Evolutionary conservation across 2,888 invertebrate genomes (phyloP).

Genomic region (Gonocerus acuteangulatus): DNA sequence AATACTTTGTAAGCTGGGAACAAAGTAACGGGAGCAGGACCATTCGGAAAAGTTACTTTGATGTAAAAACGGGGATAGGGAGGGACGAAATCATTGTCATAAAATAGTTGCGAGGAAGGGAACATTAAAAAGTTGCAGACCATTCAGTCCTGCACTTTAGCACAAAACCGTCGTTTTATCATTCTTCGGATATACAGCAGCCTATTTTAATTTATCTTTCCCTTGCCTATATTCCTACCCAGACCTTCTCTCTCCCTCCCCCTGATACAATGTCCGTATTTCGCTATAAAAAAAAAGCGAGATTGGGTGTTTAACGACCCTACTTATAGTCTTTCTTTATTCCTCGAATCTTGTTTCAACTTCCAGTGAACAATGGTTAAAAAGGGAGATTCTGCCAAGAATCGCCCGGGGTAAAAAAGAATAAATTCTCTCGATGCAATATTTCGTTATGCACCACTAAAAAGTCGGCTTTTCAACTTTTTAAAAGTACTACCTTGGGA

Average conservation of each 20-base stretch:
- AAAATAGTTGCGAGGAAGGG: conserved; percentile 11
- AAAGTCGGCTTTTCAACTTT: background rate
- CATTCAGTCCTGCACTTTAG: no score
- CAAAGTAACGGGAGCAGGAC: conserved; percentile 10
- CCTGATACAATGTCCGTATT: conserved; percentile 18
- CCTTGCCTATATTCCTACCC: conserved; percentile 20
- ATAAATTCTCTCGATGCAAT: conserved; percentile 4
- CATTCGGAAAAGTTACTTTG: conserved; percentile 22
- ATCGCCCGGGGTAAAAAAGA: background rate
- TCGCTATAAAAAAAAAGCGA: conserved; percentile 25
- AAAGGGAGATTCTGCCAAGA: background rate
- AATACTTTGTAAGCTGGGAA: conserved; percentile 8
- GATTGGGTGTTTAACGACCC: conserved; percentile 24
- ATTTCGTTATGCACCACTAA: background rate
- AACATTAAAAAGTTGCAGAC: background rate
- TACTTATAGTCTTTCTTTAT: conserved; percentile 15
- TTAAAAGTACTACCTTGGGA: background rate
- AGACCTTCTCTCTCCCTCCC: background rate
- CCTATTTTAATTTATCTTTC: conserved; percentile 23
- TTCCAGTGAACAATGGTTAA: background rate
- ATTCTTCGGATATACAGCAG: conserved; percentile 18
- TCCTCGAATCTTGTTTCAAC: conserved; percentile 24
- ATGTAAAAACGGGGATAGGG: no score
- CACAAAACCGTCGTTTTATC: conserved; percentile 1
- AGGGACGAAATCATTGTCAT: conserved; percentile 22